Evolutionary conservation across 2,113 vertebrate genomes (phyloP), one percentile per base, ranked within the genome.

Genomic region (Albula goreensis): DNA sequence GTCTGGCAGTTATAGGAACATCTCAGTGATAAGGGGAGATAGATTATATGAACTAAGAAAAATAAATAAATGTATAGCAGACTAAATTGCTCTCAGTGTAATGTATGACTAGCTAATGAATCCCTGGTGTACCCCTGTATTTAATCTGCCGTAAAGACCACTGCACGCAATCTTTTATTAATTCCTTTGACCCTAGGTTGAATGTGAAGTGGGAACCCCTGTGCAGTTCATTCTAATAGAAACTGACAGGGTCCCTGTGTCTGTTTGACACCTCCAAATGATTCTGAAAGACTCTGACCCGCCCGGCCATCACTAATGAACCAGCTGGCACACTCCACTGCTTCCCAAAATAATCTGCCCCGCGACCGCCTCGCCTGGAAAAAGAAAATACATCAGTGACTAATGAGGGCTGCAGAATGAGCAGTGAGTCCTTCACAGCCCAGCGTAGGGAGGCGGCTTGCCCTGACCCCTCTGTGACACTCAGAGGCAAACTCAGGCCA

Each of bases 161-260:
- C 94, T 95, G 94, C 94, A 95, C 94, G 94, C 95, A 95, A 97
- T 97, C 96, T 96, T 94, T 96, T 97, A 97, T 98, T 97, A 97
- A 98, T 98, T 96, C 95, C 93, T 97, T 96, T 98, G 97, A 99
- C 97, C 97, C 94, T 96, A 96, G 97, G 97, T 97, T 94, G 96
- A 97, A 94, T 95, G 93, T 93, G 92, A 92, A 93, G 94, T 94
- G 94, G 93, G 91, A 88, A 93, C 93, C 93, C 90, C 96, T 92
- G 93, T 91, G 93, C 92, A 95, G 96, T 96, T 95, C 95, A 96
- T 96, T 93, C 94, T 97, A 96, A 97, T 98, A 94, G 95, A 95
- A 94, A 95, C 95, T 94, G 97, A 97, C 96, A 96, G 94, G 88
- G 93, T 95, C 96, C 95, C 95, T 96, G 96, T 97, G 95, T 96